Conservation (phyloP, 2,888 invertebrate genomes). For the Erynnis tages region DNA sequence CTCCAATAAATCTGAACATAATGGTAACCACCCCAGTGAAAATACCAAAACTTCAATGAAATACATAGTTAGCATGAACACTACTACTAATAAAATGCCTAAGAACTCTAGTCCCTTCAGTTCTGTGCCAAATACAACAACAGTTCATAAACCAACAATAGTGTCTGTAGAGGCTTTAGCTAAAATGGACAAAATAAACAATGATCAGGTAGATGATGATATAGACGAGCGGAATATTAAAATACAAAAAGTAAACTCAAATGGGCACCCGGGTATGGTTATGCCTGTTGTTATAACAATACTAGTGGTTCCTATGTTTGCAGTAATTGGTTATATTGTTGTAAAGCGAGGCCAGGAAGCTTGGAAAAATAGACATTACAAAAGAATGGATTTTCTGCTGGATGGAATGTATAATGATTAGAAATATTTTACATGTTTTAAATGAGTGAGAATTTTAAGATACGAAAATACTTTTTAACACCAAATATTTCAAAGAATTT, state of each 20-base stretch:
- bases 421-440: conserved; percentile 20
- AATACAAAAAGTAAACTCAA: conserved; percentile 42
- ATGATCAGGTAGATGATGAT: conserved; percentile 29
- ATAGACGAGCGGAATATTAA: conserved; percentile 31
- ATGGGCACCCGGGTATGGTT: conserved; percentile 83
- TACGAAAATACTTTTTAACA: neutral
- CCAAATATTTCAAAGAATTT: too few species aligned
- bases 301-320: conserved; percentile 87
- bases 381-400: conserved; percentile 93
- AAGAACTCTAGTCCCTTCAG: too few species aligned
- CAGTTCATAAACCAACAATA: conserved; percentile 53
- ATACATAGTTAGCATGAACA: too few species aligned
- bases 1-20: neutral
- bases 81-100: too few species aligned
- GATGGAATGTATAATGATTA: conserved; percentile 95
- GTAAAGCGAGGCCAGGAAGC: conserved; percentile 88
- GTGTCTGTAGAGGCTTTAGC: conserved; percentile 53
- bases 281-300: conserved; percentile 88
- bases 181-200: conserved; percentile 41
- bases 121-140: conserved; percentile 31
- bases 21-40: conserved; percentile 12
- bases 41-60: too few species aligned
- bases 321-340: conserved; percentile 84
- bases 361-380: conserved; percentile 92
- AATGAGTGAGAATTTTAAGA: neutral